Percentiles rank a stretch among this genome's conserved stretches.
These are phyloP conservation scores for Nesidiocoris tenuis DNA, from an alignment of 2,888 invertebrate species.

Conservation along the genomic window DNA sequence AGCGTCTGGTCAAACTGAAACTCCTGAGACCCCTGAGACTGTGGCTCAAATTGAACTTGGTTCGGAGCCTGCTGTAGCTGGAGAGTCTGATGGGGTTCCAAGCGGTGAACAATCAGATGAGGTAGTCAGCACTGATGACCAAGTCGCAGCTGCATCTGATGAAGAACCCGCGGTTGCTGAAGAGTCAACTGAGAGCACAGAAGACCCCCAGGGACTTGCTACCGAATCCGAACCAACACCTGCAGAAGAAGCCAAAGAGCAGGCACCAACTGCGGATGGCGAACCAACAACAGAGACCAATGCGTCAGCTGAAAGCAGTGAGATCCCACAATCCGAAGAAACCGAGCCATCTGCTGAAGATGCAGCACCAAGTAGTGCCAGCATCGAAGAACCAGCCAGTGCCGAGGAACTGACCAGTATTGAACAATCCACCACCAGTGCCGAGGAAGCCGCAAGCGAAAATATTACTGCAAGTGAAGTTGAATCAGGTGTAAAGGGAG, in stretches of 20 bases:
- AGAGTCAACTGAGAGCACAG: neutral
- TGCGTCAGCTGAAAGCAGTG: constrained; percentile 47
- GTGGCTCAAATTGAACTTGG: constrained; percentile 51
- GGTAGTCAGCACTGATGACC: neutral
- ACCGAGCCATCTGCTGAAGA: constrained; percentile 40
- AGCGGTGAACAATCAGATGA: constrained; percentile 47
- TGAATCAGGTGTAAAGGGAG: constrained; percentile 47
- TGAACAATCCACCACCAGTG: too few relatives aligned
- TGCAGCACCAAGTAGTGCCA: neutral
- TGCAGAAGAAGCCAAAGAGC: constrained; percentile 45
- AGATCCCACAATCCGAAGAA: constrained; percentile 47
- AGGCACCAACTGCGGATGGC: constrained; percentile 11
- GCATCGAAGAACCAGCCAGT: constrained; percentile 38
- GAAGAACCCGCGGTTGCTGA: neutral
- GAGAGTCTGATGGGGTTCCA: constrained; percentile 48
- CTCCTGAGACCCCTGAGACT: constrained; percentile 49
- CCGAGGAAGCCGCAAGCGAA: constrained; percentile 16
- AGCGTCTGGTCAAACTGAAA: constrained; percentile 29
- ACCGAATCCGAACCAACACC: constrained; percentile 19
- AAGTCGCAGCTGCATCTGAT: neutral
- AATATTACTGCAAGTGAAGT: constrained; percentile 46
- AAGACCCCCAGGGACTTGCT: constrained; percentile 38
- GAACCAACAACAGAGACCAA: constrained; percentile 36
- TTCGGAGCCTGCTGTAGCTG: constrained; percentile 50
- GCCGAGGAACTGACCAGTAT: constrained; percentile 42